phyloP scores from a whole-genome alignment of 2,797 vertebrate species.

The Synanceia verrucosa region DNA sequence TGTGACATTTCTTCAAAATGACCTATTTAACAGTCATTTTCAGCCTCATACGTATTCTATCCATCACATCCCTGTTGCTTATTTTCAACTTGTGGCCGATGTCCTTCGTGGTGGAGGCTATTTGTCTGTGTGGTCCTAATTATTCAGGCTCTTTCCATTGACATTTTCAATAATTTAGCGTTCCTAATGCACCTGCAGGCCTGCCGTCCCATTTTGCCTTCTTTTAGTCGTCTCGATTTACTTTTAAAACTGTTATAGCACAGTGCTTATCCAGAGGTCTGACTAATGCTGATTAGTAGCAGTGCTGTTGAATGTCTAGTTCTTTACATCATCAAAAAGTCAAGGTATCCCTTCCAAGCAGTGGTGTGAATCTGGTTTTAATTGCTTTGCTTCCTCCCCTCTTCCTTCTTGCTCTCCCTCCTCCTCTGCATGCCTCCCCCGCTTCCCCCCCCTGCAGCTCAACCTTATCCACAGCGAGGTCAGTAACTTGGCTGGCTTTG shows the following conservation, averaged over 20 bases:
- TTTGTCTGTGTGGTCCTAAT: not conserved
- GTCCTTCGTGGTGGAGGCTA: not conserved
- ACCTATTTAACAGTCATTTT: not conserved
- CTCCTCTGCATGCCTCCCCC: conserved; percentile 64
- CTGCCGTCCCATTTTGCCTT: not conserved
- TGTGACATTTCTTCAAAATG: too few species aligned
- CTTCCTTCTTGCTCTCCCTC: conserved; percentile 78
- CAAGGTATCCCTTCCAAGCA: conserved; percentile 45
- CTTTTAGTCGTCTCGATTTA: not conserved
- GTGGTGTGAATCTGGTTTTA: conserved; percentile 73
- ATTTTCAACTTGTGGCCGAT: not conserved
- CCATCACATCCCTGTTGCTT: not conserved
- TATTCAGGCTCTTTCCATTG: not conserved
- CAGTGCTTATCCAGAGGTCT: not conserved
- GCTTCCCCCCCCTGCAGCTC: conserved; percentile 86
- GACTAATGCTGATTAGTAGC: not conserved
- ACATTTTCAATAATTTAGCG: conserved; percentile 7
- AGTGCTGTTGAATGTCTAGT: not conserved
- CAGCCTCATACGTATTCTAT: too few species aligned
- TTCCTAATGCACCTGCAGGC: not conserved
- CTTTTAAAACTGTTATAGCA: not conserved
- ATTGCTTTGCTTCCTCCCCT: conserved; percentile 87
- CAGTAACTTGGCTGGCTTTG: conserved; percentile 99
- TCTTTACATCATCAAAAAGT: conserved; percentile 29
- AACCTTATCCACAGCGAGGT: conserved; percentile 99